Percentiles rank a stretch among this genome's conserved stretches.
Conservation (phyloP, 1,140 invertebrate genomes). For the Eupristina koningsbergeri region DNA sequence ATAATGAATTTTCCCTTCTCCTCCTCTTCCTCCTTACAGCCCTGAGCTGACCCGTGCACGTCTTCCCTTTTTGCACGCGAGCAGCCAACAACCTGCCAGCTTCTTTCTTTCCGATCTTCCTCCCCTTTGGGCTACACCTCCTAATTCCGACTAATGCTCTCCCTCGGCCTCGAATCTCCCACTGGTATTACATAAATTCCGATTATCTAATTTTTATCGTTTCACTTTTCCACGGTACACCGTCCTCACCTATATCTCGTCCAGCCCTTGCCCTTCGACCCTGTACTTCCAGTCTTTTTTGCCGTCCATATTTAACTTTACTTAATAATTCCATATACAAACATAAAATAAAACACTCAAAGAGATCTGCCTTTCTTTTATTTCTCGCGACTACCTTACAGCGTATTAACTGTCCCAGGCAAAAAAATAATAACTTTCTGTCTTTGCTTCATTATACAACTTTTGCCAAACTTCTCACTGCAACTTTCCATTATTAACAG, state of each 20-base stretch:
- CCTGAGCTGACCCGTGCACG: not conserved
- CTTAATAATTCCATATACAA: not conserved
- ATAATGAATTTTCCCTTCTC: conserved; percentile 65
- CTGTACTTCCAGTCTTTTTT: too few relatives aligned
- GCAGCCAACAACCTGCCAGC: not conserved
- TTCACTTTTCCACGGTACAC: not conserved
- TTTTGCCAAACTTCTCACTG: not conserved
- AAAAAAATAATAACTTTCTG: not conserved
- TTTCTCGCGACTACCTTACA: not conserved
- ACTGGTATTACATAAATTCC: conserved; percentile 16
- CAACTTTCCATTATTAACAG: not conserved
- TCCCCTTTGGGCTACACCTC: not conserved
- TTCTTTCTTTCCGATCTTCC: not conserved
- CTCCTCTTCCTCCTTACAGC: conserved; percentile 39
- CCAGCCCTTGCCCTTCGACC: too few relatives aligned
- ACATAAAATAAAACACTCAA: not conserved
- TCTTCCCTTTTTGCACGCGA: conserved; percentile 9
- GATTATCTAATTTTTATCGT: conserved; percentile 40
- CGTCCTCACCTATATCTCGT: too few relatives aligned
- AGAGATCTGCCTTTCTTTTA: not conserved
- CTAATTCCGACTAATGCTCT: not conserved
- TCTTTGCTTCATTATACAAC: not conserved
- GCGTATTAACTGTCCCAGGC: not conserved
- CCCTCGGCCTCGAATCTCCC: not conserved
- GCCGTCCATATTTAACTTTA: not conserved